Conservation (phyloP, 2,888 invertebrate species). For the Callyntrura guangdongensis region DNA sequence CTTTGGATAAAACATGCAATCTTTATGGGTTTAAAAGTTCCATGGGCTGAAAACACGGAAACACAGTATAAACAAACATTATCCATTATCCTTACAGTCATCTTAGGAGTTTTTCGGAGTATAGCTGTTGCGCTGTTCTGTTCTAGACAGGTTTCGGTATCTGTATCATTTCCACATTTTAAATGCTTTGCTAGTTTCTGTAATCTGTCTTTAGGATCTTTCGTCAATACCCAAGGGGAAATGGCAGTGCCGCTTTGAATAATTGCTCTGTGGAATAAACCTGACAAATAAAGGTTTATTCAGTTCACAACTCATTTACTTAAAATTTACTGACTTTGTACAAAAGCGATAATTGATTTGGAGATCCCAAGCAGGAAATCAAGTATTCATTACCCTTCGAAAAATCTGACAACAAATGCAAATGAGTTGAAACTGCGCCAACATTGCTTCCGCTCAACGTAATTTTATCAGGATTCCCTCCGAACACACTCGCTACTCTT, state of each 20-base stretch:
- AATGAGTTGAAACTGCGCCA: slow-evolving; percentile 81
- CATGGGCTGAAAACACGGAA: no score
- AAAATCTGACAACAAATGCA: slow-evolving; percentile 81
- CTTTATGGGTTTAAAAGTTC: no score
- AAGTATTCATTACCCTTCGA: slow-evolving; percentile 75
- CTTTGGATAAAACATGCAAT: slow-evolving; percentile 47
- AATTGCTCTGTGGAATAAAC: slow-evolving; percentile 78
- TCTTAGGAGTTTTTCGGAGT: slow-evolving; percentile 58
- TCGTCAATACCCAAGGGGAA: slow-evolving; percentile 71
- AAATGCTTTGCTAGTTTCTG: slow-evolving; percentile 73
- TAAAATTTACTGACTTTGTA: no score
- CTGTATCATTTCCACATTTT: slow-evolving; percentile 75
- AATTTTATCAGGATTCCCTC: slow-evolving; percentile 65
- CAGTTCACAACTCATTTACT: no score
- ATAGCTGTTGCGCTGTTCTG: slow-evolving; percentile 55
- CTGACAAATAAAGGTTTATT: slow-evolving; percentile 54
- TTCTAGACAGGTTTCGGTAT: slow-evolving; percentile 64
- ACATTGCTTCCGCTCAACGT: slow-evolving; percentile 76
- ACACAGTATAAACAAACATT: slow-evolving; percentile 37
- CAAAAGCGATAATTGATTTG: no score
- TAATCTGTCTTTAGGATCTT: slow-evolving; percentile 63
- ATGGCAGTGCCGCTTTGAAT: slow-evolving; percentile 79
- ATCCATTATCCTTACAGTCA: slow-evolving; percentile 69
- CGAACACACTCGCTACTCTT: slow-evolving; percentile 54
- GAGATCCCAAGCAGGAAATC: not conserved